phyloP scores from a whole-genome alignment of 2,113 vertebrate species.

The Catharus fuscescens region DNA sequence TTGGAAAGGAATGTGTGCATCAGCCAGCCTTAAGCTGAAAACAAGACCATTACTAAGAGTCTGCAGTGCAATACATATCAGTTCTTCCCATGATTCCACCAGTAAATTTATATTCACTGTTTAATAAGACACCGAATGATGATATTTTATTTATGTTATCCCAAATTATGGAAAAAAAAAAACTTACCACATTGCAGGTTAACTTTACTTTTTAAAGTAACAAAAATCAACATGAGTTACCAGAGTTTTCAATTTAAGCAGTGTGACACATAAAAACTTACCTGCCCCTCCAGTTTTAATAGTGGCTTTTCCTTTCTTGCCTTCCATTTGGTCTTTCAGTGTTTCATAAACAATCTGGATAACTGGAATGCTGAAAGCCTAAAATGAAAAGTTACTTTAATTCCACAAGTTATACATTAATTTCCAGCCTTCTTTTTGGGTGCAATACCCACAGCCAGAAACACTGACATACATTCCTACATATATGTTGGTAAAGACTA shows the following conservation, averaged over 20 bases:
- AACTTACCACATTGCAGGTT: not conserved
- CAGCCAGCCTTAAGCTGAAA: not conserved
- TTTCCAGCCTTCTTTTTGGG: not conserved
- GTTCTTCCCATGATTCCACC: not conserved
- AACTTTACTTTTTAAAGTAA: not conserved
- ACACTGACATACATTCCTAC: not conserved
- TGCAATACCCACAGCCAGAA: not conserved
- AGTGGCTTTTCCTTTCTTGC: conserved; percentile 89
- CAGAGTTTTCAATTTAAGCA: not conserved
- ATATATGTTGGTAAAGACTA: fast-evolving
- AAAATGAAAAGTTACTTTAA: not conserved
- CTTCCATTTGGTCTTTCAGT: conserved; percentile 94
- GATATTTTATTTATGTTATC: not conserved
- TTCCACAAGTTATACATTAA: not conserved
- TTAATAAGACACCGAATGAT: not conserved
- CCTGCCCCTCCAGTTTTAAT: conserved; percentile 91
- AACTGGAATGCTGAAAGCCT: conserved; percentile 98
- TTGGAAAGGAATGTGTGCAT: not conserved
- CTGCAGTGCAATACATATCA: not conserved
- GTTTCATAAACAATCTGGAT: conserved; percentile 99
- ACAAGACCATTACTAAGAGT: not conserved
- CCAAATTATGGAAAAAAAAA: not conserved
- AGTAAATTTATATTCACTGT: not conserved
- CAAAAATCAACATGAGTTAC: not conserved
- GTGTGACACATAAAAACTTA: conserved; percentile 35